phyloP scores from a whole-genome alignment of 2,888 invertebrate genomes.

The Chrysodeixis includens region DNA sequence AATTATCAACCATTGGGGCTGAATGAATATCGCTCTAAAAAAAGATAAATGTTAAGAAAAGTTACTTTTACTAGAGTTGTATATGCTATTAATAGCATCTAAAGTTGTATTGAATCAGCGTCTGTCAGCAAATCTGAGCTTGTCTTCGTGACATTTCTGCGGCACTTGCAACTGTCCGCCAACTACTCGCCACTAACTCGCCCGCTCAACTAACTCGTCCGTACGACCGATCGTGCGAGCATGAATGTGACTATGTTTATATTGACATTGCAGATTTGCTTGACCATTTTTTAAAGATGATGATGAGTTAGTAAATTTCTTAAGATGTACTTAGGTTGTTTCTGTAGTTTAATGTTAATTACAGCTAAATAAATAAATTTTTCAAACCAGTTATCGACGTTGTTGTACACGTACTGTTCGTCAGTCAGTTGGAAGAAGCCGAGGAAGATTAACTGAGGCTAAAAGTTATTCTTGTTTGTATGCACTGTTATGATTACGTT shows the following conservation, averaged over 20 bases:
- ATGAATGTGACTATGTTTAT: not conserved
- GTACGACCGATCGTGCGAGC: not conserved
- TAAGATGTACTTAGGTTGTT: not conserved
- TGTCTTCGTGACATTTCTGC: conserved; percentile 33
- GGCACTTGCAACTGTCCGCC: conserved; percentile 34
- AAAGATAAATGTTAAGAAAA: not conserved
- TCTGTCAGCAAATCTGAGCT: conserved; percentile 29
- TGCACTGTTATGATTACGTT: too few species aligned
- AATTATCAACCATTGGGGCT: too few species aligned
- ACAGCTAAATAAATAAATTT: not conserved
- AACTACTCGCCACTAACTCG: conserved; percentile 43
- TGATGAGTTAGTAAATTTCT: not conserved
- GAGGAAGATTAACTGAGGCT: too few species aligned
- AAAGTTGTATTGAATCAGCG: conserved; percentile 11
- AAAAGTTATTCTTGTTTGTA: too few species aligned
- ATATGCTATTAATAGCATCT: not conserved
- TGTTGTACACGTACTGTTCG: too few species aligned
- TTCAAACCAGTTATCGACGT: too few species aligned
- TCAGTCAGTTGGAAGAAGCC: too few species aligned
- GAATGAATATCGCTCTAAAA: too few species aligned
- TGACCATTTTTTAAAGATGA: not conserved
- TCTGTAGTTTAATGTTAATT: not conserved
- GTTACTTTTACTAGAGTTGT: not conserved
- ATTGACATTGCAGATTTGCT: not conserved
- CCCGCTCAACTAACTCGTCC: conserved; percentile 9